Conservation (phyloP, 2,888 invertebrate genomes). For the Eledona agricola region DNA sequence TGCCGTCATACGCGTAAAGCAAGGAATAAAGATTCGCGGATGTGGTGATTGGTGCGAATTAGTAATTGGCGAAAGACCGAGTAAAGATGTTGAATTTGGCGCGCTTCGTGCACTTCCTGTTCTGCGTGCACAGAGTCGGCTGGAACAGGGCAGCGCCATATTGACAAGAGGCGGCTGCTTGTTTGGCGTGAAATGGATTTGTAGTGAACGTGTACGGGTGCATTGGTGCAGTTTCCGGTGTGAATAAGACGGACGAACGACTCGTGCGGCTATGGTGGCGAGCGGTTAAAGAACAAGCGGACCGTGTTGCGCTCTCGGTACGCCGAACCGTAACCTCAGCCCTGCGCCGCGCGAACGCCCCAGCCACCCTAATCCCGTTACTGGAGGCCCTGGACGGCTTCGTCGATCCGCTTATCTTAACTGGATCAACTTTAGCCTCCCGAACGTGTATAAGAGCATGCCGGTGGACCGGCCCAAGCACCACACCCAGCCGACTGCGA, state of each 20-base stretch:
- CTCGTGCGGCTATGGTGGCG: slow-evolving; percentile 39
- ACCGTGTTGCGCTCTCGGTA: slow-evolving; percentile 58
- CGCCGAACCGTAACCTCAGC: slow-evolving; percentile 63
- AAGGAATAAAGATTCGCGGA: too few species aligned
- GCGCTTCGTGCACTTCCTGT: slow-evolving; percentile 52
- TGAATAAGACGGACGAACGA: slow-evolving; percentile 14
- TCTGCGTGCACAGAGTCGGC: slow-evolving; percentile 47
- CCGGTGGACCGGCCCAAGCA: slow-evolving; percentile 58
- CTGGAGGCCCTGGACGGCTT: slow-evolving; percentile 66
- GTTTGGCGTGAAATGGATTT: slow-evolving; percentile 61
- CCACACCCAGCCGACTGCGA: slow-evolving; percentile 59
- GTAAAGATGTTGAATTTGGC: slow-evolving; percentile 43
- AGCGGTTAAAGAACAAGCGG: slow-evolving; percentile 60
- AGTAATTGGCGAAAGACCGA: too few species aligned
- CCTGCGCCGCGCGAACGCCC: slow-evolving; percentile 34
- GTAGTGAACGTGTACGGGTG: slow-evolving; percentile 45
- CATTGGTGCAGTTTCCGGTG: slow-evolving; percentile 40
- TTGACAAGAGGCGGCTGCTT: slow-evolving; percentile 78
- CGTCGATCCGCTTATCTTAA: slow-evolving; percentile 83
- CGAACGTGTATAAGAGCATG: slow-evolving; percentile 65
- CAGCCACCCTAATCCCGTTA: slow-evolving; percentile 47
- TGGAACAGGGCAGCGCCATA: slow-evolving; percentile 75
- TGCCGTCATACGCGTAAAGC: too few species aligned
- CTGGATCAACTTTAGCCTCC: slow-evolving; percentile 68
- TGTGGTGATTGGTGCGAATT: too few species aligned